Conservation (phyloP, 2,113 vertebrate genomes). For the Corythornis vintsioides region DNA sequence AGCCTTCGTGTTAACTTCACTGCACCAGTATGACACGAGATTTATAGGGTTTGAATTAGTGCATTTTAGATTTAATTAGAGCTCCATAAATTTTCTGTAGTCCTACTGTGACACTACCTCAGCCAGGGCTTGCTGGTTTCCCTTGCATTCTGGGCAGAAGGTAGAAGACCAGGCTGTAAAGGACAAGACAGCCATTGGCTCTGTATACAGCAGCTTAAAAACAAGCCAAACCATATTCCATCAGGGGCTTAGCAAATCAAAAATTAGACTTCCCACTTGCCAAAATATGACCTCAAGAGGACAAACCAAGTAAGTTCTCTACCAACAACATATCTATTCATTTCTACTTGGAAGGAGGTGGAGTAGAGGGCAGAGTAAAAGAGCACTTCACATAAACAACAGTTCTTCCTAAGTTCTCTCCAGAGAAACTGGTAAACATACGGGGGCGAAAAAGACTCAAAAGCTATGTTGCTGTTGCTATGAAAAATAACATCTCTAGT, state of each 20-base stretch:
- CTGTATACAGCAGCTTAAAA: background rate
- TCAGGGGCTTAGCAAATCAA: slow-evolving; percentile 35
- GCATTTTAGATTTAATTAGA: slow-evolving; percentile 39
- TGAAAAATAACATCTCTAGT: background rate
- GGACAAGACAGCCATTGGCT: slow-evolving; percentile 26
- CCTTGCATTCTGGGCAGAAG: slow-evolving; percentile 2
- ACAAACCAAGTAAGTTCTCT: slow-evolving; percentile 34
- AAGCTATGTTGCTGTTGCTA: background rate
- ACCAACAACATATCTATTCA: slow-evolving; percentile 48
- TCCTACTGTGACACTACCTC: background rate
- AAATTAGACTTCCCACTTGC: slow-evolving; percentile 20
- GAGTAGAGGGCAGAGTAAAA: background rate
- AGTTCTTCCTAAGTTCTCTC: slow-evolving; percentile 22
- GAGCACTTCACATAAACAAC: slow-evolving; percentile 17
- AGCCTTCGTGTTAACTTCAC: background rate
- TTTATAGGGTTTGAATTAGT: background rate
- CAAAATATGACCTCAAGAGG: slow-evolving; percentile 44
- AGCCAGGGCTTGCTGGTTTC: background rate
- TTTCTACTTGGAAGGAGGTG: background rate
- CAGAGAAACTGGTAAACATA: background rate
- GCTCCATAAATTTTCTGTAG: slow-evolving; percentile 18
- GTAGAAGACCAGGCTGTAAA: background rate
- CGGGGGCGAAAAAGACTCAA: background rate
- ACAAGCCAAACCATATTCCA: slow-evolving; percentile 50
- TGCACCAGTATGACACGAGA: background rate